phyloP scores from a whole-genome alignment of 2,888 invertebrate genomes.

The Leptarthrus brevirostris region DNA sequence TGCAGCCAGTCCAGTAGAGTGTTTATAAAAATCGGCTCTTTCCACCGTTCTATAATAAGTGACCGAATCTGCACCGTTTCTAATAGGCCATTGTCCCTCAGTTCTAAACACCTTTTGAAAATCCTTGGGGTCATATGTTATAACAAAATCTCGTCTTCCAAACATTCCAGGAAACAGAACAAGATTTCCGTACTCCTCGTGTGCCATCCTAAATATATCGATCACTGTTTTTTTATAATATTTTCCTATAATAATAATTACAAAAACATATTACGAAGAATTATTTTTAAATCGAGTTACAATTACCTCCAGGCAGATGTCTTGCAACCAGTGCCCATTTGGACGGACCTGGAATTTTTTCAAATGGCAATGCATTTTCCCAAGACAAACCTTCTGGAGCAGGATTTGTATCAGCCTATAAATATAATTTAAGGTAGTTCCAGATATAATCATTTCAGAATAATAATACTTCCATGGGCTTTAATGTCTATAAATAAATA shows the following conservation, averaged over 20 bases:
- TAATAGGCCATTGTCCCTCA: constrained; percentile 64
- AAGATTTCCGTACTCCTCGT: constrained; percentile 60
- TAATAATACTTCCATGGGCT: too few species aligned
- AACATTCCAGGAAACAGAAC: constrained; percentile 62
- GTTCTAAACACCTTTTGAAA: constrained; percentile 67
- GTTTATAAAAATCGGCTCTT: constrained; percentile 58
- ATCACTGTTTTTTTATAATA: constrained; percentile 53
- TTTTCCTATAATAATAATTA: too few species aligned
- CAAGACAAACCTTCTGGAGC: constrained; percentile 52
- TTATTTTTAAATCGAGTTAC: background rate
- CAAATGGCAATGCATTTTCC: constrained; percentile 59
- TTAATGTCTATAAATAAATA: too few species aligned
- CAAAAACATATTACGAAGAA: too few species aligned
- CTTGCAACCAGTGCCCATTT: constrained; percentile 56
- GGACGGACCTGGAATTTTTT: constrained; percentile 60
- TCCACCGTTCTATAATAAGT: constrained; percentile 62
- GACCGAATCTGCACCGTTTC: constrained; percentile 64
- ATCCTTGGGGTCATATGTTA: constrained; percentile 69
- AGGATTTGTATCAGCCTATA: too few species aligned
- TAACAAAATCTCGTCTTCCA: constrained; percentile 59
- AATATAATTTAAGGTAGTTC: too few species aligned
- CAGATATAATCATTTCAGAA: too few species aligned
- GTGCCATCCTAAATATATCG: constrained; percentile 21
- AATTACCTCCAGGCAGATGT: constrained; percentile 62
- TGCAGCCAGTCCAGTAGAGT: constrained; percentile 56